Percentiles rank a stretch among this genome's conserved stretches.
These are phyloP conservation scores for Chionoecetes opilio DNA, from an alignment of 1,140 invertebrate genomes.

Conservation along the genomic window DNA sequence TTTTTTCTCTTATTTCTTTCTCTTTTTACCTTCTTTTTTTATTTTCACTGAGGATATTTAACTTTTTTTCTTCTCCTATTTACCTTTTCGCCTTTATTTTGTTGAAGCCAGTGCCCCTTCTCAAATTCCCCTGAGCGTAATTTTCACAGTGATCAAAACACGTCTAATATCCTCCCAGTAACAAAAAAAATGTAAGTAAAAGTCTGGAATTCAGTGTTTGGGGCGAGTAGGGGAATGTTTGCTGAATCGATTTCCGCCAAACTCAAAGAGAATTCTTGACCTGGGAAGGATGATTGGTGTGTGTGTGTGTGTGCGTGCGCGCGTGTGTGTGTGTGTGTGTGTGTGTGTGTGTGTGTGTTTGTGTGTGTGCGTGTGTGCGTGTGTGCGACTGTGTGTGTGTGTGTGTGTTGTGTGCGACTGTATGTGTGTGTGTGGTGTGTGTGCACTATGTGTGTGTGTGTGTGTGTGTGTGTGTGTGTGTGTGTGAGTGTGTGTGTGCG, in stretches of 20 bases:
- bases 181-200: not conserved
- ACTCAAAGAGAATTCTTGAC: slow-evolving; percentile 9
- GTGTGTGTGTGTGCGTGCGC: not conserved
- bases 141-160: not conserved
- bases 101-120: not conserved
- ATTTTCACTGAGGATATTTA: no score
- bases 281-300: not conserved
- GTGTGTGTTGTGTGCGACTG: not conserved
- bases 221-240: not conserved
- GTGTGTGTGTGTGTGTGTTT: not conserved
- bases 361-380: not conserved
- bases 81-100: no score
- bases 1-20: no score
- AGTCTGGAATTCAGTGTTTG: not conserved
- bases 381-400: no score
- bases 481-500: no score
- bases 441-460: not conserved
- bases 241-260: not conserved
- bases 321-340: slow-evolving; percentile 14
- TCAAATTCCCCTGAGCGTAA: not conserved
- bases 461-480: no score
- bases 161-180: not conserved
- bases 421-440: not conserved
- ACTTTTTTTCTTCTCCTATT: no score
- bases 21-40: no score